Evolutionary conservation across 1,140 invertebrate genomes (phyloP).

Genomic region (Drosophila carrolli): DNA sequence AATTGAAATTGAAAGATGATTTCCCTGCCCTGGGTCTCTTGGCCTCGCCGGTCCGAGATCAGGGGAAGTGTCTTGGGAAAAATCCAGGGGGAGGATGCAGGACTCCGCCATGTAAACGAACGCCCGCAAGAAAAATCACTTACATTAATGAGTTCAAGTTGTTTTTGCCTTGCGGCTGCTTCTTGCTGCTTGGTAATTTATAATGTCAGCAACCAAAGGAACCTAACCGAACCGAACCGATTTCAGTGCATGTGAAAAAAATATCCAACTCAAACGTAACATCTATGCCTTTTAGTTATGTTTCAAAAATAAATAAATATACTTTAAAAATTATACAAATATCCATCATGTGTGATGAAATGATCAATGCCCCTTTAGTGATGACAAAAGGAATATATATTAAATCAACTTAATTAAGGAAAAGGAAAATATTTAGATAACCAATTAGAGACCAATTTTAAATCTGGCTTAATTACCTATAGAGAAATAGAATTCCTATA

Average conservation of each 20-base stretch:
- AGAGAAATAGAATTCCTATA: no score
- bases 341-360: no score
- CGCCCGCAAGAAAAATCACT: constrained; percentile 81
- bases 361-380: background rate
- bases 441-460: no score
- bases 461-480: no score
- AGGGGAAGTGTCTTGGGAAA: background rate
- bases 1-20: constrained; percentile 83
- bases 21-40: constrained; percentile 40
- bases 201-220: constrained; percentile 74
- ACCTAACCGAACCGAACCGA: constrained; percentile 29
- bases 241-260: constrained; percentile 11
- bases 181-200: constrained; percentile 70
- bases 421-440: no score
- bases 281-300: background rate
- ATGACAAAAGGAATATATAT: no score
- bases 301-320: no score
- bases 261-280: background rate
- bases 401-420: no score
- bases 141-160: constrained; percentile 83
- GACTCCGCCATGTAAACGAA: constrained; percentile 33
- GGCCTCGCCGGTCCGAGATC: background rate
- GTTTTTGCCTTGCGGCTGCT: constrained; percentile 66
- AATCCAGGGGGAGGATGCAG: background rate
- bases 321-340: no score